These are phyloP conservation scores for Sphecodes monilicornis DNA, from an alignment of 2,888 invertebrate species.

Conservation along the genomic window DNA sequence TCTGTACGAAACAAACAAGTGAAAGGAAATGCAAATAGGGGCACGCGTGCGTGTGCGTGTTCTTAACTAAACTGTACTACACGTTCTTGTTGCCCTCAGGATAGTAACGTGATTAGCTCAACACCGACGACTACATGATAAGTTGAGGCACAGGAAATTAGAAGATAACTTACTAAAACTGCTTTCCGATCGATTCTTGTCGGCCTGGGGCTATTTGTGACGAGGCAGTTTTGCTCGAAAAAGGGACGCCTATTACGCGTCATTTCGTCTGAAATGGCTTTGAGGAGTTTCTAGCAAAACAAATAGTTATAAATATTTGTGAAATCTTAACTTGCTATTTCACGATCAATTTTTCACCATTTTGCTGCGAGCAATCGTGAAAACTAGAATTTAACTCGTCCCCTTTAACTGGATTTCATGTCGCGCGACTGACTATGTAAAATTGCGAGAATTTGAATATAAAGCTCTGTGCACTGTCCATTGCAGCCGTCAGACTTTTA, in stretches of 20 bases:
- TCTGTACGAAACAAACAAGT: not conserved
- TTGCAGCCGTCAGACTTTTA: conserved; percentile 6
- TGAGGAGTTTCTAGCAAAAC: conserved; percentile 5
- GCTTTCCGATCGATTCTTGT: conserved; percentile 64
- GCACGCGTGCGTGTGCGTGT: not conserved
- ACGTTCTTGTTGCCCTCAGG: conserved; percentile 42
- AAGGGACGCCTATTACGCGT: conserved; percentile 48
- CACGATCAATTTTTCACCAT: not conserved
- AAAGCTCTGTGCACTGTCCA: conserved; percentile 2
- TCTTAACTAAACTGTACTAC: conserved; percentile 11
- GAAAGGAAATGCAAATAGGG: not conserved
- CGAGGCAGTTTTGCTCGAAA: conserved; percentile 55
- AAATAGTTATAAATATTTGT: not conserved
- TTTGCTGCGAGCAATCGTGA: not conserved
- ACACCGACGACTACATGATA: conserved; percentile 56
- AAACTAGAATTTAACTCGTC: not conserved
- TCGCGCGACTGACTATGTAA: conserved; percentile 12
- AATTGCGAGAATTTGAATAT: conserved; percentile 7
- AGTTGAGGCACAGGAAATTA: conserved; percentile 62
- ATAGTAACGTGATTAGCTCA: conserved; percentile 50
- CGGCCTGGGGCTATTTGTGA: conserved; percentile 60
- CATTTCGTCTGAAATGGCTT: conserved; percentile 37
- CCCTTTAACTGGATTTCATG: conserved; percentile 8
- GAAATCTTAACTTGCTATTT: not conserved
- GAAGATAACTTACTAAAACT: conserved; percentile 68